Base-by-base conservation (phyloP, 2,113 vertebrate species). In the Podocnemis expansa region DNA sequence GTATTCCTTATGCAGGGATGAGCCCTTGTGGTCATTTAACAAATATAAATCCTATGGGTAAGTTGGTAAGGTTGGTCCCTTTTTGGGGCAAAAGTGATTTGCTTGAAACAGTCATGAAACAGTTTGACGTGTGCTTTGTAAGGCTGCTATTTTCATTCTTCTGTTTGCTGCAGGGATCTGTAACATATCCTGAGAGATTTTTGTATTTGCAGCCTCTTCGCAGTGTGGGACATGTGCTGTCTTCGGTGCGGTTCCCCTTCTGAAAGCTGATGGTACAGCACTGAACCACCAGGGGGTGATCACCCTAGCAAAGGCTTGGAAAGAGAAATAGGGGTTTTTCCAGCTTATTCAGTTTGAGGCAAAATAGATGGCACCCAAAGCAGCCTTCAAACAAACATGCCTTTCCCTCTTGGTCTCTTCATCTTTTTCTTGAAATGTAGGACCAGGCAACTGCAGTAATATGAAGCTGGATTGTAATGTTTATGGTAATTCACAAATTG, bases 361-460 rank as follows among this genome's bases (percentile, higher is more conserved):
- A 38, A 81, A 31, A 52, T 6, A 38, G 70, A 75, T 7, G 3
- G 45, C 81, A 9, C 6, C 38, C 22, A 1, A 54, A 63, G 81
- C 89, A 24, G 47, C 3, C 16, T 24, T 55, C 27, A 3, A 38
- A 29, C 0, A 2, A 8, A 21, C 14, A 49, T 1, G 6, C 60
- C 75, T 55, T 0, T 16, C 51, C 25, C 16, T 54, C 85, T 82
- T 82, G 85, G 83, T 21, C 55, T 21, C 25, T 2, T 41, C 79
- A 1, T 29, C 21, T 16, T 25, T 2, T 78, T 2, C 1, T 21
- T 21, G 56, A 3, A 16, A 2, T 0, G 85, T 6, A 85, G 87
- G 13, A 5, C 78, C 63, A 7, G 1, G 21, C 80, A 1, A 2
- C 27, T 10, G 73, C 5, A 2, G 73, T 1, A 7, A 3, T 0